A percentile compares a stretch with the other conserved stretches of the same genome.
These are phyloP conservation scores for Parasteatoda lunata DNA, from an alignment of 2,888 invertebrate genomes.

Conservation along the genomic window DNA sequence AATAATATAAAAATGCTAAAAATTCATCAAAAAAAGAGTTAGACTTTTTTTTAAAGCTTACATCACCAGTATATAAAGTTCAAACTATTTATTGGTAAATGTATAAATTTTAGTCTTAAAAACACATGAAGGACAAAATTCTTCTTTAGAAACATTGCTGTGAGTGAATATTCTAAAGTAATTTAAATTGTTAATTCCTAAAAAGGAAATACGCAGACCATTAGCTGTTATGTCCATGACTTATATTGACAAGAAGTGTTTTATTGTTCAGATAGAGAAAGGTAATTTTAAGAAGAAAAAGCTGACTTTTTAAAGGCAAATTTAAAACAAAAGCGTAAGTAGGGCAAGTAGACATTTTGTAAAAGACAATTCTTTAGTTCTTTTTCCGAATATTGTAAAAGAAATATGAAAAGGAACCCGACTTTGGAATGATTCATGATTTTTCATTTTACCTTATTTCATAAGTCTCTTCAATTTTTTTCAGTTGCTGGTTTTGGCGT, in stretches of 20 bases:
- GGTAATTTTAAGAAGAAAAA: constrained; percentile 29
- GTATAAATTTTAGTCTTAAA: too few relatives aligned
- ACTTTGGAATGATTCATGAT: constrained; percentile 22
- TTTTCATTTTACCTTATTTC: background rate
- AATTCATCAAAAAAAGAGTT: too few relatives aligned
- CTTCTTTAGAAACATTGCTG: too few relatives aligned
- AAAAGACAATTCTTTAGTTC: constrained; percentile 22
- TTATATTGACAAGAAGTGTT: constrained; percentile 31
- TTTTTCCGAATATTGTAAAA: constrained; percentile 10
- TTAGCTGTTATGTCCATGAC: constrained; percentile 43
- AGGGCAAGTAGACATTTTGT: constrained; percentile 48
- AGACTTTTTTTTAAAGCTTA: too few relatives aligned
- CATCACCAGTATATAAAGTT: too few relatives aligned
- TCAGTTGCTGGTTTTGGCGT: too few relatives aligned
- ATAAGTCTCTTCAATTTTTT: too few relatives aligned
- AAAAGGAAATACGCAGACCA: background rate
- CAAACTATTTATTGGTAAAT: too few relatives aligned
- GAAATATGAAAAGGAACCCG: background rate
- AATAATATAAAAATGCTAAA: too few relatives aligned
- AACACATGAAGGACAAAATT: too few relatives aligned
- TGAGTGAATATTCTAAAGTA: too few relatives aligned
- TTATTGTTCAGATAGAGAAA: constrained; percentile 24
- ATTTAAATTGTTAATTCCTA: too few relatives aligned
- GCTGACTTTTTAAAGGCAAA: constrained; percentile 26
- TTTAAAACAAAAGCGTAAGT: constrained; percentile 39